These are phyloP conservation scores for Monopis laevigella DNA, from an alignment of 2,888 invertebrate species.

Conservation along the genomic window DNA sequence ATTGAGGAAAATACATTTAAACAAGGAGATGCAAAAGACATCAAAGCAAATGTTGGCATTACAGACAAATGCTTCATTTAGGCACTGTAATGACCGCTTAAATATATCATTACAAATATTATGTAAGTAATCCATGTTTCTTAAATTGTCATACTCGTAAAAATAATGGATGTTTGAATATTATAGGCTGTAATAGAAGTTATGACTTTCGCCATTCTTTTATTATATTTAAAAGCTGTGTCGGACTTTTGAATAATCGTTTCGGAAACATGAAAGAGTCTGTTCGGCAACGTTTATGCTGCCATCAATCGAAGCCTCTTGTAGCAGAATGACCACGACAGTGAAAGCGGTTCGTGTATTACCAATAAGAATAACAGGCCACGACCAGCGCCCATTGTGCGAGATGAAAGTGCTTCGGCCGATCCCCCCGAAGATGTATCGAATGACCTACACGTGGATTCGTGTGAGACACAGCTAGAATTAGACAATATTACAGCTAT, in stretches of 20 bases:
- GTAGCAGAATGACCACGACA: slow-evolving; percentile 21
- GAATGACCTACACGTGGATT: not conserved
- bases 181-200: not conserved
- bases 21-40: slow-evolving; percentile 1
- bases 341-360: slow-evolving; percentile 43
- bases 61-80: not conserved
- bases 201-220: slow-evolving; percentile 6
- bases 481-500: slow-evolving; percentile 5
- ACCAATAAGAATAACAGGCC: slow-evolving; percentile 34
- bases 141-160: not conserved
- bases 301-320: slow-evolving; percentile 30
- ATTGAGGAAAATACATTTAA: too few relatives aligned
- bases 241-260: slow-evolving; percentile 1
- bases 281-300: slow-evolving; percentile 18
- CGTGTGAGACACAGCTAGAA: slow-evolving; percentile 5
- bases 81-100: not conserved
- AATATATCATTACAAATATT: not conserved
- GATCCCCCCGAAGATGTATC: too few relatives aligned
- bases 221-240: too few relatives aligned
- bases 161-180: slow-evolving; percentile 4
- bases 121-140: too few relatives aligned
- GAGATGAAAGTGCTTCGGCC: slow-evolving; percentile 5
- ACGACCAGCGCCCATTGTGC: slow-evolving; percentile 10
- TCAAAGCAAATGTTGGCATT: slow-evolving; percentile 5
- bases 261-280: slow-evolving; percentile 2